These are phyloP conservation scores for Cheirogaleus major DNA, from an alignment of 2,797 vertebrate genomes.

Conservation along the genomic window DNA sequence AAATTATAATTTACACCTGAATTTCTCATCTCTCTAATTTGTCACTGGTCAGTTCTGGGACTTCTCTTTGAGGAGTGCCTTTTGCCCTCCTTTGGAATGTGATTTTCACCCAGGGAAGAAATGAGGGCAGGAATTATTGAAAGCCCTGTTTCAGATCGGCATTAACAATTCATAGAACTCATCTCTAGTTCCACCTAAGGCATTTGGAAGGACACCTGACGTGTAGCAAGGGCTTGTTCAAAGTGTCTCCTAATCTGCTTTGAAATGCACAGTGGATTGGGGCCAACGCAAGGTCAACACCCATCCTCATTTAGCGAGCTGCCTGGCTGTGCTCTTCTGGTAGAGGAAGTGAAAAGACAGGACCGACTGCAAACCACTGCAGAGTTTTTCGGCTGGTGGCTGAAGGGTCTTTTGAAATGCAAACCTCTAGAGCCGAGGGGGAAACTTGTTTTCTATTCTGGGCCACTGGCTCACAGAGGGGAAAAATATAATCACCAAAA, in stretches of 20 bases:
- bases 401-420: constrained; percentile 50
- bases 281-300: constrained; percentile 23
- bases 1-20: background rate
- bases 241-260: constrained; percentile 65
- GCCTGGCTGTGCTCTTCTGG: background rate
- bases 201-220: constrained; percentile 20
- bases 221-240: constrained; percentile 34
- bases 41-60: background rate
- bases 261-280: constrained; percentile 54
- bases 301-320: background rate
- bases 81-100: background rate
- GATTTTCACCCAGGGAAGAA: background rate
- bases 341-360: background rate
- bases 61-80: background rate
- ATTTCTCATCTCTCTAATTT: constrained; percentile 10
- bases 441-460: constrained; percentile 47
- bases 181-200: constrained; percentile 42
- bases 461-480: background rate
- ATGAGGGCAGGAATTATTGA: constrained; percentile 21
- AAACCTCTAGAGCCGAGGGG: constrained; percentile 22
- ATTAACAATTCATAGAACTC: constrained; percentile 69
- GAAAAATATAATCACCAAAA: background rate
- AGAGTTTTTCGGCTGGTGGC: background rate
- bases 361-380: background rate
- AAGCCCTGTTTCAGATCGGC: constrained; percentile 24